Evolutionary conservation across 2,888 invertebrate species (phyloP).

Genomic region (Dioctria rufipes): DNA sequence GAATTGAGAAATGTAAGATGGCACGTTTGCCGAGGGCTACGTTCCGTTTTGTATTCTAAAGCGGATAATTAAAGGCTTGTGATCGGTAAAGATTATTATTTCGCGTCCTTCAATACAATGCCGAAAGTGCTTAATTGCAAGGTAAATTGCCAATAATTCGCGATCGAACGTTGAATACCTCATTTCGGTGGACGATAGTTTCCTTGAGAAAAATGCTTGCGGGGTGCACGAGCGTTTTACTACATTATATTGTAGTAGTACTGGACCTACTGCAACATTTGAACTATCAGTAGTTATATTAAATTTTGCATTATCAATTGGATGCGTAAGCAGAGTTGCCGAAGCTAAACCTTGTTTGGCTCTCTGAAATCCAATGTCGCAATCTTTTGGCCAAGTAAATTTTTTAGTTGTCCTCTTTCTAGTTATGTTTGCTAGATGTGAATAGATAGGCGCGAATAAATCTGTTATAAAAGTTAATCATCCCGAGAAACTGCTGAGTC

Average conservation of each 20-base stretch:
- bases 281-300: too few relatives aligned
- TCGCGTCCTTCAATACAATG: slow-evolving; percentile 6
- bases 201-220: slow-evolving; percentile 66
- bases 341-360: neutral
- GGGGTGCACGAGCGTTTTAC: slow-evolving; percentile 64
- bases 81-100: slow-evolving; percentile 19
- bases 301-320: too few relatives aligned
- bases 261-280: too few relatives aligned
- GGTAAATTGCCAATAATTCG: slow-evolving; percentile 17
- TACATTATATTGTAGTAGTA: too few relatives aligned
- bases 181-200: slow-evolving; percentile 62
- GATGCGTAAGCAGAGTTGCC: neutral
- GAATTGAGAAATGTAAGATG: slow-evolving; percentile 54
- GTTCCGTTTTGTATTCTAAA: slow-evolving; percentile 45
- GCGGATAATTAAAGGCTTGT: slow-evolving; percentile 23
- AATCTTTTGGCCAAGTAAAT: too few relatives aligned
- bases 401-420: too few relatives aligned
- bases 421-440: too few relatives aligned
- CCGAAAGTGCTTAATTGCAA: slow-evolving; percentile 4
- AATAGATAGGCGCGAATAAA: neutral
- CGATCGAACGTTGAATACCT: too few relatives aligned
- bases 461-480: neutral
- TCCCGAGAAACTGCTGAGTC: neutral
- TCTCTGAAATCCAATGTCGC: too few relatives aligned
- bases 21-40: slow-evolving; percentile 49